These are phyloP conservation scores for Onychorhynchus coronatus DNA, from an alignment of 2,113 vertebrate genomes.

Conservation along the genomic window DNA sequence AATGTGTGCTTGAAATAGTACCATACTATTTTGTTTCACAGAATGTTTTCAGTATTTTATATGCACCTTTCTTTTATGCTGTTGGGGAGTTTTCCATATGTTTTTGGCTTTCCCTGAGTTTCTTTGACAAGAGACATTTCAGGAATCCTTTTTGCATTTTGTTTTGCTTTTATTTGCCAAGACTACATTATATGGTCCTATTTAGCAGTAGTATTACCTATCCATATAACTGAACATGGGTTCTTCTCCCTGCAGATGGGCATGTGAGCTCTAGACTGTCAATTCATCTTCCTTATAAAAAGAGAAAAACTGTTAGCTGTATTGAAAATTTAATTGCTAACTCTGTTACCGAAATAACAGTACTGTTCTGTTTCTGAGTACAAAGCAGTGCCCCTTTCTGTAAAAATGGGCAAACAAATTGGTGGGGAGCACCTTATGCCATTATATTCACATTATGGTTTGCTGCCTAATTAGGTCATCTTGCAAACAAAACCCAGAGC, in stretches of 20 bases:
- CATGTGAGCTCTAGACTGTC: not conserved
- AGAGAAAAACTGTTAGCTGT: not conserved
- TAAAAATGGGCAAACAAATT: not conserved
- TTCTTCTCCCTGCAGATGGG: not conserved
- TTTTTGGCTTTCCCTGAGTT: not conserved
- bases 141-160: not conserved
- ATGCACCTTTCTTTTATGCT: not conserved
- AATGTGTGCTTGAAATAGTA: not conserved
- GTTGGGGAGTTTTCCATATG: not conserved
- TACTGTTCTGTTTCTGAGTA: not conserved
- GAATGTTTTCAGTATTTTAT: not conserved
- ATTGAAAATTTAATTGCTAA: not conserved
- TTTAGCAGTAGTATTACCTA: not conserved
- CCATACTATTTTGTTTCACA: not conserved
- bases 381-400: not conserved
- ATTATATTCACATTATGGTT: not conserved
- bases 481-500: not conserved
- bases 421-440: not conserved
- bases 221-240: not conserved
- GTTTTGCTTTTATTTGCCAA: not conserved
- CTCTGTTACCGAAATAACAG: not conserved
- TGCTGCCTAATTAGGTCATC: not conserved
- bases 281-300: not conserved
- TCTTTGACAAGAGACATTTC: not conserved
- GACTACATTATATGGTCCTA: not conserved